A percentile compares a stretch with the other conserved stretches of the same genome.
Conservation (phyloP, 2,113 vertebrate genomes). For the Plecotus auritus region DNA sequence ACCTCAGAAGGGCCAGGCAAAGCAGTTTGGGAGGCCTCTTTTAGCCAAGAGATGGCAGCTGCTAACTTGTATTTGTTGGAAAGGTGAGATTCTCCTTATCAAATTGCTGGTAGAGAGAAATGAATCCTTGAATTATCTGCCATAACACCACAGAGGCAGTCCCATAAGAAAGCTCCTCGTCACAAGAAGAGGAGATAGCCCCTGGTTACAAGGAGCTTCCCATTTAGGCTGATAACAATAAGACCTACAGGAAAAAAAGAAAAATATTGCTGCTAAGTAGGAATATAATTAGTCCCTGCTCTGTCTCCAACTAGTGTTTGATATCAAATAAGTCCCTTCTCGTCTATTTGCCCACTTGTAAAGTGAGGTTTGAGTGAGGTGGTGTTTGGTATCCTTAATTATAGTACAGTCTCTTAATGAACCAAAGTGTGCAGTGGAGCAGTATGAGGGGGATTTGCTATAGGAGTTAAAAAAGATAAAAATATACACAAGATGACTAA, state of each 20-base stretch:
- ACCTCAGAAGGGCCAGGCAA: neutral
- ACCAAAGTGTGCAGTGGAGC: neutral
- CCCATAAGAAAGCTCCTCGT: neutral
- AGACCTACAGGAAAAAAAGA: neutral
- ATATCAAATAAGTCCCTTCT: neutral
- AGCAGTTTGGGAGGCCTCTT: neutral
- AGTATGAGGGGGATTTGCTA: neutral
- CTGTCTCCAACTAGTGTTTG: neutral
- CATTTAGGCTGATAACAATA: neutral
- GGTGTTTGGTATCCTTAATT: neutral
- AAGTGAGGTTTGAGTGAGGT: neutral
- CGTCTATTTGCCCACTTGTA: neutral
- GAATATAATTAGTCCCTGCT: neutral
- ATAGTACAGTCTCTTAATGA: neutral
- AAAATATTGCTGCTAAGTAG: neutral
- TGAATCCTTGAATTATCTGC: neutral
- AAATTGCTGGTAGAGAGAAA: neutral
- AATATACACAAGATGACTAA: neutral
- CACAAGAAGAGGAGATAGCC: neutral
- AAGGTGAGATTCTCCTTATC: neutral
- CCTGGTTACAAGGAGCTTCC: neutral
- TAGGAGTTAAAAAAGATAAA: neutral
- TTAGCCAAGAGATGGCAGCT: neutral
- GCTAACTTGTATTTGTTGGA: neutral
- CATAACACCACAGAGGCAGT: rapidly evolving